phyloP scores from a whole-genome alignment of 2,113 vertebrate genomes.

The Cettia cetti region DNA sequence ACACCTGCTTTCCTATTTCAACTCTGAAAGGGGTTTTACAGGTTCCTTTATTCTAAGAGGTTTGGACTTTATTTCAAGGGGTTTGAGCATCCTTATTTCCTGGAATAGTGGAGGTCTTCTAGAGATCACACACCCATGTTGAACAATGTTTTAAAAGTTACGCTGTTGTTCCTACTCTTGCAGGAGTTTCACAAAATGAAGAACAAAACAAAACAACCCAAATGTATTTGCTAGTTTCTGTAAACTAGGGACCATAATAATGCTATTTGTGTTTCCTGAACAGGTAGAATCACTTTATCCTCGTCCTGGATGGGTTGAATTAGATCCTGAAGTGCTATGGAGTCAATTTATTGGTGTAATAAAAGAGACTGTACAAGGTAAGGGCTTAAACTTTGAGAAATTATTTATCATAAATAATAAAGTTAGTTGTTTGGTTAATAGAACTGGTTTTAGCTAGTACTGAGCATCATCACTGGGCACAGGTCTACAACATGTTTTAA shows the following conservation, averaged over 20 bases:
- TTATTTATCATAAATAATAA: background rate
- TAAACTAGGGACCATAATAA: background rate
- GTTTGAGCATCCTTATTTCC: background rate
- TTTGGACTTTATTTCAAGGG: background rate
- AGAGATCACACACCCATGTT: accelerated
- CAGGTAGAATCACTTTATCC: constrained; percentile 85
- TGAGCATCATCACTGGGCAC: background rate
- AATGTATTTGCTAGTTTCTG: background rate
- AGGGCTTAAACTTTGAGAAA: background rate
- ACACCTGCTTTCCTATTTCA: background rate
- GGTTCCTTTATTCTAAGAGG: background rate
- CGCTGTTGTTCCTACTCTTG: background rate
- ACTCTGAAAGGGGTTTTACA: background rate
- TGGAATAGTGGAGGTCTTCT: background rate
- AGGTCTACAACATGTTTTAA: background rate
- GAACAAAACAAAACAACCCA: background rate
- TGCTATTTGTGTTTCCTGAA: background rate
- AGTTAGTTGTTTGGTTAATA: background rate
- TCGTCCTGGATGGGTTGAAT: constrained; percentile 83
- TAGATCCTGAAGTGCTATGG: constrained; percentile 91
- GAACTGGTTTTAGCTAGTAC: background rate
- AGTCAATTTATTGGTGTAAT: constrained; percentile 82
- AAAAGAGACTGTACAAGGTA: constrained; percentile 90
- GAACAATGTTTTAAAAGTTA: background rate
- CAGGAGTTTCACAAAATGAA: background rate